Evolutionary conservation across 1,140 invertebrate genomes (phyloP), one percentile per base, ranked within the genome.

Genomic region (Drosophila nebulosa): DNA sequence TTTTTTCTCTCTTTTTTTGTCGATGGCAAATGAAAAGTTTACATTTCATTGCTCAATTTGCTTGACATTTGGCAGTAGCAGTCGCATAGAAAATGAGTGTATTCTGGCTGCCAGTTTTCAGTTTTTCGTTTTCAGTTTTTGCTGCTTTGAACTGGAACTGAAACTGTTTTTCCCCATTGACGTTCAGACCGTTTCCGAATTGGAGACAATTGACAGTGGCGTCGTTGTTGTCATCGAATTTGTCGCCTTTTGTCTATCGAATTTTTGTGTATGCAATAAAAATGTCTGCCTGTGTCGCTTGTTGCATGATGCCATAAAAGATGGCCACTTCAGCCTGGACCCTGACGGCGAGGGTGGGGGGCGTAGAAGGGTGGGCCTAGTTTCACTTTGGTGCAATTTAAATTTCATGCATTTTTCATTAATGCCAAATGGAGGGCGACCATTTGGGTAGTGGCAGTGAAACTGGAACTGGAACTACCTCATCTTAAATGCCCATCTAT

Each of bases 361-460:
- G n/a, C n/a, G n/a, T n/a, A n/a, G n/a, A n/a, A 10, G 14, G 9
- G 46, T 30, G 70, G 18, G 32, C 16, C 6, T 36, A 57, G 61
- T 60, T 69, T 80, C 74, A 80, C 77, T 86, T 86, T 80, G 81
- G 69, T 62, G 72, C 83, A 88, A 86, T 86, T 86, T 88, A 86
- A 88, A 88, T 83, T 88, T 88, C 83, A 88, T 88, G 78, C 71
- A 88, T 88, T 89, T 88, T 88, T 83, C 78, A 83, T 83, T 88
- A 88, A 76, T 76, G 51, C 63, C 69, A 56, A 72, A 79, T 83
- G 63, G 71, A 63, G 58, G 67, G 57, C 68, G 69, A 80, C 62
- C 78, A 80, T 58, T 71, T 68, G 61, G 68, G 57, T 58, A 53
- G 42, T 35, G 30, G 58, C 27, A 3, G 24, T 61, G 16, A 27